A percentile compares a stretch with the other conserved stretches of the same genome.
phyloP scores from a whole-genome alignment of 1,140 invertebrate species.

The Colletes latitarsis region DNA sequence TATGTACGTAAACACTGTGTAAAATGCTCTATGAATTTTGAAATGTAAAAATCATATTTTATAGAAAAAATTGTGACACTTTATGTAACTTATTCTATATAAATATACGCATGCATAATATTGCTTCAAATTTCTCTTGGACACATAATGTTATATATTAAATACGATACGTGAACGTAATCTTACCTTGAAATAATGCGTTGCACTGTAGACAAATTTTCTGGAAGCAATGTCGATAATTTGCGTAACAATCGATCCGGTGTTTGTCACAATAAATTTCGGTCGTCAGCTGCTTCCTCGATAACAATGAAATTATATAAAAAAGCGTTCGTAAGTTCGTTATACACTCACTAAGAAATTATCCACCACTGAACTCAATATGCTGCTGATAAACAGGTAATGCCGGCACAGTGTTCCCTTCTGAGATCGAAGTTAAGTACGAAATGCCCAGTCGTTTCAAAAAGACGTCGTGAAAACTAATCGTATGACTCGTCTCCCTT shows the following conservation, averaged over 20 bases:
- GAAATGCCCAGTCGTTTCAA: not conserved
- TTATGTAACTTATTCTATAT: not conserved
- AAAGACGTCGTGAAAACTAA: not conserved
- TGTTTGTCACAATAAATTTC: not conserved
- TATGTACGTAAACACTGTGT: too few species aligned
- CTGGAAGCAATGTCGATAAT: conserved; percentile 19
- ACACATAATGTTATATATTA: not conserved
- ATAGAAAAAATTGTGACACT: too few species aligned
- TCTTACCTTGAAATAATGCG: conserved; percentile 25
- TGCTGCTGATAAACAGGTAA: conserved; percentile 22
- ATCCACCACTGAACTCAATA: conserved; percentile 20
- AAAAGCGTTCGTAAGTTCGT: conserved; percentile 12
- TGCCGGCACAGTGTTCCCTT: conserved; percentile 17
- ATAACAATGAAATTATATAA: not conserved
- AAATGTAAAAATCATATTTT: too few species aligned
- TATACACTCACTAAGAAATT: conserved; percentile 1
- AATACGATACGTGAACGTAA: too few species aligned
- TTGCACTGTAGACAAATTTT: conserved; percentile 22
- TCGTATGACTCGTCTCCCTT: not conserved
- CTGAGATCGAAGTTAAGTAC: conserved; percentile 32
- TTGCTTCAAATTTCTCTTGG: not conserved
- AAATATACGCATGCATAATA: not conserved
- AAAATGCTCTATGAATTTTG: too few species aligned
- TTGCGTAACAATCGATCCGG: conserved; percentile 18
- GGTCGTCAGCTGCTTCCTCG: not conserved